Base-by-base conservation (phyloP, 2,888 invertebrate genomes). In the Tiphia femorata region DNA sequence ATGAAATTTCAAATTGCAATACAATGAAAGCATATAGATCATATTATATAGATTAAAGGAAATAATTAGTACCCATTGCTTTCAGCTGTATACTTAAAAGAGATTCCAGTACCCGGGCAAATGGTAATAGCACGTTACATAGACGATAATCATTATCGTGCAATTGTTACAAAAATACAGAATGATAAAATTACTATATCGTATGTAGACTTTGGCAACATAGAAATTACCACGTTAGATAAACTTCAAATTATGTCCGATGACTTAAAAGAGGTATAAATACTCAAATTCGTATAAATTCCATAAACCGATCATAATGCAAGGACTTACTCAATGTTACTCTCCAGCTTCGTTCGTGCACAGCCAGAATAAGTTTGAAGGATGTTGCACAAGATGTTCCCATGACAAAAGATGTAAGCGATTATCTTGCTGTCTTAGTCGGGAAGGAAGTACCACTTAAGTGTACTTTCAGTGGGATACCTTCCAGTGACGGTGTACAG, bases 161-260 rank as follows among this genome's bases (percentile, higher is more conserved):
- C 83, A 0, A 55, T 79, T 25, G 77, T 83, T 0, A 68, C 60
- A 2, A 67, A 70, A 35, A 4, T 77, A 8, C 6, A 52, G 1
- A 59, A 70, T 0, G 43, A 65, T 0, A 59, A 69, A 25, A 61
- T 76, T 16, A 23, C 21, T 2, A 64, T 84, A 10, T 62, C 62
- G 2, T 84, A 82, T 23, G 41, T 80, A 7, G 84, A 84, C 61
- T 84, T 72, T 56, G 84, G 84, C 14, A 83, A 84, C 49, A 44
- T 53, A 1, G 78, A 79, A 20, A 14, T 58, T 2, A 67, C 71
- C 0, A 42, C 50, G 0, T 27, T 77, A 16, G 59, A 71, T 1
- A 58, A 72, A 10, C 51, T 83, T 0, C 67, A 62, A 47, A 16
- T 56, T 2, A 61, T 84, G 12, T 58, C 77, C 1, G 60, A 72